Conservation (phyloP, 2,797 vertebrate species). For the Pelodytes ibericus region DNA sequence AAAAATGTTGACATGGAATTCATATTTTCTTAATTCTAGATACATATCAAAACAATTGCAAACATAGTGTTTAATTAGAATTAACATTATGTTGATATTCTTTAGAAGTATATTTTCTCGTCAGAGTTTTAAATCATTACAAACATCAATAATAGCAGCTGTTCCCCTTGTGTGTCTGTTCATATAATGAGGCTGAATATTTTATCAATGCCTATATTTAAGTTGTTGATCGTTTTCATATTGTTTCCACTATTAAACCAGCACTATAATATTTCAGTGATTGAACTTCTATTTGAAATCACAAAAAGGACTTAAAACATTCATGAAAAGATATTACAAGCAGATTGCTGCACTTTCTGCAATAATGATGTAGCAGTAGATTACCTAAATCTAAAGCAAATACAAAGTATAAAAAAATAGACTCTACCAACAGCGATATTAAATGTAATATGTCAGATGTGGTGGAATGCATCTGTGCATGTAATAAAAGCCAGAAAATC, state of each 20-base stretch:
- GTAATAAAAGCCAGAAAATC: too few relatives aligned
- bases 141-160: constrained; percentile 13
- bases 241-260: not conserved
- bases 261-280: not conserved
- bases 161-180: not conserved
- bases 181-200: not conserved
- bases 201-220: not conserved
- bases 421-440: too few relatives aligned
- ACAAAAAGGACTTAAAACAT: not conserved
- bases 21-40: not conserved
- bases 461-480: too few relatives aligned
- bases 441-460: too few relatives aligned
- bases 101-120: constrained; percentile 10
- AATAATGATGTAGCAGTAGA: too few relatives aligned
- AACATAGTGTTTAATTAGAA: constrained; percentile 19
- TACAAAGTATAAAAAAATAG: too few relatives aligned
- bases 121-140: not conserved
- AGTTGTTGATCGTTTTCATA: not conserved
- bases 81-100: not conserved
- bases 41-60: constrained; percentile 3
- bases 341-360: not conserved
- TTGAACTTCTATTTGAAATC: not conserved
- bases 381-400: too few relatives aligned
- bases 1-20: not conserved
- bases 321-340: not conserved